Percentiles rank a stretch among this genome's conserved stretches.
These are phyloP conservation scores for Spheniscus humboldti DNA, from an alignment of 2,797 vertebrate genomes.

Conservation along the genomic window DNA sequence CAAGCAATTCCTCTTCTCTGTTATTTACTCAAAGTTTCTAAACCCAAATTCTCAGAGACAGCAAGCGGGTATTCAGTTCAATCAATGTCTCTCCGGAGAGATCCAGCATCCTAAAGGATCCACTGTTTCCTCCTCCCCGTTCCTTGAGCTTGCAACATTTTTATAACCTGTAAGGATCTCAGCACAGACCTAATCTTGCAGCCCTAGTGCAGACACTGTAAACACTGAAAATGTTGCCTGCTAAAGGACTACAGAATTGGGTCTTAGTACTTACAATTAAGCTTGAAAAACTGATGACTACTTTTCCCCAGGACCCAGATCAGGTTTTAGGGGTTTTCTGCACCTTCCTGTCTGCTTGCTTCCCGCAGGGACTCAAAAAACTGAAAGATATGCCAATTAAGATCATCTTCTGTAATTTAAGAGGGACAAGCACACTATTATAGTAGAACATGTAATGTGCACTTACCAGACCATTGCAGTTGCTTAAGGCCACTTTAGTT, in stretches of 20 bases:
- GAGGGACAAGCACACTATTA: neutral
- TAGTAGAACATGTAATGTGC: constrained; percentile 10
- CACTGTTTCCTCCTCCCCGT: neutral
- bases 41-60: neutral
- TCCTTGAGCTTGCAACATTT: neutral
- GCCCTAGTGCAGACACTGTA: neutral
- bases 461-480: constrained; percentile 98
- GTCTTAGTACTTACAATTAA: neutral
- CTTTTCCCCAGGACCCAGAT: neutral
- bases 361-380: neutral
- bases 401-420: neutral
- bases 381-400: neutral
- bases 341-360: neutral
- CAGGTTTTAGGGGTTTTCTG: neutral
- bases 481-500: constrained; percentile 94
- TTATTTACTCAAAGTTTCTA: neutral
- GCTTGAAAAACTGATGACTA: neutral
- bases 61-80: neutral
- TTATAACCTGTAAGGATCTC: neutral
- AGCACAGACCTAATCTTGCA: neutral
- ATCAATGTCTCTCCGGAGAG: neutral
- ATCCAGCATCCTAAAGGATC: neutral
- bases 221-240: neutral
- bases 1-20: neutral
- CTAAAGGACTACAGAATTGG: neutral